Percentiles rank a stretch among this genome's conserved stretches.
These are phyloP conservation scores for Riparia riparia DNA, from an alignment of 2,113 vertebrate species.

Conservation along the genomic window DNA sequence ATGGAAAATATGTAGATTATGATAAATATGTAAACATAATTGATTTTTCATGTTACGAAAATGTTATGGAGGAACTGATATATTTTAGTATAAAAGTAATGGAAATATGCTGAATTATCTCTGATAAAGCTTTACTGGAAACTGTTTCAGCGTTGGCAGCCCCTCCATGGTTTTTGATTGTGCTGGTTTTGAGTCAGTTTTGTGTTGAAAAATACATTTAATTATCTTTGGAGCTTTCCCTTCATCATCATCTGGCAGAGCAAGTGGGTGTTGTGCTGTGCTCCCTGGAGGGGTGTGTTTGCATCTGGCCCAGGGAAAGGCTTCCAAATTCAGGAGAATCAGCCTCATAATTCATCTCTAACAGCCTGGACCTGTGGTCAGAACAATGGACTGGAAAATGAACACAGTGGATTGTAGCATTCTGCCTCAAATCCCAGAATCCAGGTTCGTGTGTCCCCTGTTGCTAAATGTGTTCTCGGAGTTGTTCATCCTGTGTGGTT, in stretches of 20 bases:
- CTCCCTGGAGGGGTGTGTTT: not conserved
- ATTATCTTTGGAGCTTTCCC: not conserved
- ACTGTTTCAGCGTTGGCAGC: slow-evolving; percentile 1
- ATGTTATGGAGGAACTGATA: slow-evolving; percentile 33
- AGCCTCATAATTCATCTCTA: not conserved
- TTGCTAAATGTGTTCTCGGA: not conserved
- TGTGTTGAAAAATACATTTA: slow-evolving; percentile 3
- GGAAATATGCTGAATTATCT: slow-evolving; percentile 53
- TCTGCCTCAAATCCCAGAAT: not conserved
- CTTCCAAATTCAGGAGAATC: not conserved
- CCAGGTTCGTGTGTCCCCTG: not conserved
- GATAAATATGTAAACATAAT: slow-evolving; percentile 25
- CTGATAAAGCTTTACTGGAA: slow-evolving; percentile 64
- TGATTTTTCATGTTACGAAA: slow-evolving; percentile 17
- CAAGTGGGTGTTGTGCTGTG: not conserved
- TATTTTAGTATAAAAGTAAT: slow-evolving; percentile 55
- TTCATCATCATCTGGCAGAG: not conserved
- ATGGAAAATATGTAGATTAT: slow-evolving; percentile 44
- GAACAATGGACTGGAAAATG: not conserved
- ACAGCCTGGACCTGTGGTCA: not conserved
- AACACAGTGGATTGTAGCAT: not conserved
- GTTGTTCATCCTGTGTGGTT: not conserved
- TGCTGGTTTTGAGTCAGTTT: slow-evolving; percentile 18
- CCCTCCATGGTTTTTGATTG: slow-evolving; percentile 43
- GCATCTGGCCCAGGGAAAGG: not conserved